Base-by-base conservation (phyloP, 2,797 vertebrate genomes). In the Leptoclinus maculatus region DNA sequence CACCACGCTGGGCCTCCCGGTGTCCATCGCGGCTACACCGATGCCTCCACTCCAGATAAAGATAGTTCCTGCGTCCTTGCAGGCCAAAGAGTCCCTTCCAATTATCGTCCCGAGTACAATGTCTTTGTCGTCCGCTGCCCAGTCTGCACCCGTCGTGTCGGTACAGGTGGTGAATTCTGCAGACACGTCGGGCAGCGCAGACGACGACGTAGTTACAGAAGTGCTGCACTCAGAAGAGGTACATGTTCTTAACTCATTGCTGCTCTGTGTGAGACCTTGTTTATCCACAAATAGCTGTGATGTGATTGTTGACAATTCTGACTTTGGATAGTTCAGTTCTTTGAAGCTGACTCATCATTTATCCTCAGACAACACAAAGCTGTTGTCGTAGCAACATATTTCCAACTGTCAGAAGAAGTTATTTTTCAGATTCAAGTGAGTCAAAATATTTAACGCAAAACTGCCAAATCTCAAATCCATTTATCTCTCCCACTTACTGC, bases 41-140 rank as follows among this genome's bases (percentile, higher is more conserved):
- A 96, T 96, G 0, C 96, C 96, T 4, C 95, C 96, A 0, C 95
- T 97, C 71, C 97, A 97, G 87, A 97, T 97, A 53, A 97, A 97
- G 86, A 96, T 96, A 38, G 93, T 96, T 36, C 96, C 96, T 0
- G 91, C 95, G 29, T 92, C 96, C 7, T 77, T 96, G 38, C 96
- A 95, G 85, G 90, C 85, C 3, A 94, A 93, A 74, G 73, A 91
- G 23, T 47, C 83, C 36, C 73, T 94, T 45, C 94, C 95, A 27
- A 94, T 96, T 56, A 93, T 96, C 51, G 91, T 96, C 25, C 92
- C 95, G 0, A 91, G 91, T 3, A 67, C 90, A 3, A 78, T 83
- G 19, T 21, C 88, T 7, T 39, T 58, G 23, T 43, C 79, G 0
- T 66, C 88, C 3, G 17, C 83, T 1, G 70, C 73, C 25, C 82